Base-by-base conservation (phyloP, 2,888 invertebrate species). In the Microchrysa polita region DNA sequence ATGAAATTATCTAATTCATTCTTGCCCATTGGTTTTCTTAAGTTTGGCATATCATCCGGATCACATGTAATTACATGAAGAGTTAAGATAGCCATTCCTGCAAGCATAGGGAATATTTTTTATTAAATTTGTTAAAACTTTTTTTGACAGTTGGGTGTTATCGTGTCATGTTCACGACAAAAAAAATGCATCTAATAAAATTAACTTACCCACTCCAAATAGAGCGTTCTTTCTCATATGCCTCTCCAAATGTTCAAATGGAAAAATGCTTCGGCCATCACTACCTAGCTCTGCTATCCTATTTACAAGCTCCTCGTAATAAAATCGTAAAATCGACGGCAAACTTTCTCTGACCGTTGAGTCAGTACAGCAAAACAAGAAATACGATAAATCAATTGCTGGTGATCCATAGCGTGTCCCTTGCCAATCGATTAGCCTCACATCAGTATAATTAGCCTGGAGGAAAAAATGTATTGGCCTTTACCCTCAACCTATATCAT, bases 361-460 rank as follows among this genome's bases (percentile, higher is more conserved):
- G 22, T 77, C 75, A 1, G 77, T 75, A 52, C 75, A 75, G 18
- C 74, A 73, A 40, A 75, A 77, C 5, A 75, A 42, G 34, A 77
- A 77, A 65, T 77, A 77, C 14, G 74, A 60, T 12, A 77, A 48
- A 40, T 77, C 77, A 22, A 75, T 72, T 27, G 65, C 74, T 14
- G 75, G 75, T 20, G 77, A 74, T 12, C 74, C 74, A 48, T 74
- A 73, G 5, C 77, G 74, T 10, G 72, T 52, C 10, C 73, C 67
- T 73, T 77, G 77, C 77, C 77, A 77, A 34, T 75, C 77, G n/a
- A 77, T 40, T 0, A 77, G 63, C 61, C 65, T 67, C 59, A 75
- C 67, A 14, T 65, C 55, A 18, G 14, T 40, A 22, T 44, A 16
- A 12, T 42, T 27, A 12, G 14, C n/a, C 65, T 48, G 20, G 2